Conservation (phyloP, 2,797 vertebrate species). For the Moxostoma hubbsi region DNA sequence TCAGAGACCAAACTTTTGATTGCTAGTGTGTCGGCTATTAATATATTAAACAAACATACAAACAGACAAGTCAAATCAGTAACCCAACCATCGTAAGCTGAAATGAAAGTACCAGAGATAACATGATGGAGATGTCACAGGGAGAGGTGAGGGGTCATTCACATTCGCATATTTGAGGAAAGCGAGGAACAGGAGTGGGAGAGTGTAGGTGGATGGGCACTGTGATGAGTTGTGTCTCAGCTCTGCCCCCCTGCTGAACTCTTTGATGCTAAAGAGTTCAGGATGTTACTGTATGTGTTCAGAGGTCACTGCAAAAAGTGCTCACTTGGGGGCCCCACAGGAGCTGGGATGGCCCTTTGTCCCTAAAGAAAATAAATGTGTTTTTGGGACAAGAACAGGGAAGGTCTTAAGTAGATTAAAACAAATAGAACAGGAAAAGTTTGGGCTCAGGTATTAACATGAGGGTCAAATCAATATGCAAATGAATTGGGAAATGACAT, state of each 20-base stretch:
- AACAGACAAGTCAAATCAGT: background rate
- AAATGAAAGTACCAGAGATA: conserved; percentile 47
- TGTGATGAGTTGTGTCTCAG: conserved; percentile 75
- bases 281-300: conserved; percentile 58
- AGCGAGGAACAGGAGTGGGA: conserved; percentile 66
- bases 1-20: too few relatives aligned
- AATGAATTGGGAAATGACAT: conserved; percentile 6
- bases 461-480: background rate
- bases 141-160: conserved; percentile 60
- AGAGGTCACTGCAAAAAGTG: conserved; percentile 53
- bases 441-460: conserved; percentile 32
- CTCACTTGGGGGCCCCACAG: conserved; percentile 52
- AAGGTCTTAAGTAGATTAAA: conserved; percentile 59
- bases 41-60: background rate
- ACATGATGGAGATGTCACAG: conserved; percentile 58
- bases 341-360: conserved; percentile 68
- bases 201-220: conserved; percentile 68
- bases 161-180: conserved; percentile 72
- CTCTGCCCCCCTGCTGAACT: conserved; percentile 60
- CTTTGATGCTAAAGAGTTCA: conserved; percentile 71
- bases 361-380: conserved; percentile 78
- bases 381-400: conserved; percentile 66
- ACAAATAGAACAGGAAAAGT: conserved; percentile 64
- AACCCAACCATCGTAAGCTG: background rate
- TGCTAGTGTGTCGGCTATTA: too few relatives aligned